Percentiles rank a stretch among this genome's conserved stretches.
phyloP scores from a whole-genome alignment of 2,113 vertebrate species.

The Chloroceryle aenea region DNA sequence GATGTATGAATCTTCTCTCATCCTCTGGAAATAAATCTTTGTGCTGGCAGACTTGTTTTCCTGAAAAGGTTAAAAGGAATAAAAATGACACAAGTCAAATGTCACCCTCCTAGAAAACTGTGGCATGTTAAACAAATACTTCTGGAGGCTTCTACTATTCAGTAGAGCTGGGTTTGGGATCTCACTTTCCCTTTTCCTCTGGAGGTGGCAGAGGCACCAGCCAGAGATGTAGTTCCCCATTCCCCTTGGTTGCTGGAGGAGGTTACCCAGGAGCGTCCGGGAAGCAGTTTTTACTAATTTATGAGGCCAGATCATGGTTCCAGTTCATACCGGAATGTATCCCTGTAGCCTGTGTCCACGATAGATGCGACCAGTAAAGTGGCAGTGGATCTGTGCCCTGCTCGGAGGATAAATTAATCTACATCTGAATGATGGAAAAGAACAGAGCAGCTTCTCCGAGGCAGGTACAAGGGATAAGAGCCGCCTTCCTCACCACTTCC shows the following conservation, averaged over 20 bases:
- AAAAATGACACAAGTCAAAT: neutral
- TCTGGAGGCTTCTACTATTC: neutral
- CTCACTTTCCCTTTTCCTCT: accelerated
- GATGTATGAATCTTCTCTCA: accelerated
- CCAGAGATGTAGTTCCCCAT: neutral
- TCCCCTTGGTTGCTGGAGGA: neutral
- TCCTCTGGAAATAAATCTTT: neutral
- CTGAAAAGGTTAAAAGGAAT: neutral
- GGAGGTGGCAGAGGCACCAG: neutral
- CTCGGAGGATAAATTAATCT: no score
- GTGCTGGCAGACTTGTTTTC: neutral
- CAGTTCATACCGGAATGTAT: accelerated
- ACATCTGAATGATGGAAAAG: neutral
- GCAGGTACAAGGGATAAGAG: no score
- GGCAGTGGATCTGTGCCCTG: neutral
- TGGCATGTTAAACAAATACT: neutral
- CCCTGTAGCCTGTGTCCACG: accelerated
- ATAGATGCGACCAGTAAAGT: neutral
- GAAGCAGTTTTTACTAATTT: accelerated
- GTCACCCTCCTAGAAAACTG: neutral
- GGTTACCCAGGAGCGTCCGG: no score
- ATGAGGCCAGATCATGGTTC: accelerated
- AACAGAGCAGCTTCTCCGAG: neutral
- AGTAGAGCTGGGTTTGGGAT: neutral
- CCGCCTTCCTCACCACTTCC: neutral